Percentiles rank a stretch among this genome's conserved stretches.
These are phyloP conservation scores for Eupithecia insigniata DNA, from an alignment of 2,888 invertebrate genomes.

Conservation along the genomic window DNA sequence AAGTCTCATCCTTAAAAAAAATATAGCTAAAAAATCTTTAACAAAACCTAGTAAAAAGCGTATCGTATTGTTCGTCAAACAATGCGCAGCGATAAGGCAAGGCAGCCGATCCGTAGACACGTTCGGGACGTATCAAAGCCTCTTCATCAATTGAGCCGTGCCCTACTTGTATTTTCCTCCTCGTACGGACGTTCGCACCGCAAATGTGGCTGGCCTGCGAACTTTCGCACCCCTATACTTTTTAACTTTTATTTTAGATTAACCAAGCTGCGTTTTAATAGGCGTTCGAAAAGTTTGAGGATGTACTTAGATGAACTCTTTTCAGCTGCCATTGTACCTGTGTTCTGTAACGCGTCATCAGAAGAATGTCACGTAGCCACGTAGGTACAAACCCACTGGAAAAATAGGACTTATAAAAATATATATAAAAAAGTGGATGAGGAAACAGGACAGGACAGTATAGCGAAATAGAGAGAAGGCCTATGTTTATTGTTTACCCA, in stretches of 20 bases:
- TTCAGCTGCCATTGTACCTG: too few relatives aligned
- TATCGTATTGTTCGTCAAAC: conserved; percentile 44
- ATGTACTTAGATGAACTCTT: too few relatives aligned
- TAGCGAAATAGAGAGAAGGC: too few relatives aligned
- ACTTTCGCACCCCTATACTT: conserved; percentile 10
- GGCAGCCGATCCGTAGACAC: conserved; percentile 72
- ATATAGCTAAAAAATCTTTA: conserved; percentile 3
- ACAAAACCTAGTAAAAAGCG: conserved; percentile 16
- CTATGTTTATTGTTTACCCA: too few relatives aligned
- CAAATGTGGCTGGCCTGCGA: background rate
- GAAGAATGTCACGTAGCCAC: too few relatives aligned
- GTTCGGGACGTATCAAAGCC: conserved; percentile 69
- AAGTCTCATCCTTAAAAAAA: background rate
- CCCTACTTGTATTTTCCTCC: conserved; percentile 38
- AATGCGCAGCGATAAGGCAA: conserved; percentile 46
- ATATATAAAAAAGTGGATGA: too few relatives aligned
- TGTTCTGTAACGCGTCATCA: too few relatives aligned
- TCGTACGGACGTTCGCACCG: conserved; percentile 23
- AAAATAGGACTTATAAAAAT: too few relatives aligned
- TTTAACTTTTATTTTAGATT: background rate
- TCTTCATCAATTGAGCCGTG: conserved; percentile 81
- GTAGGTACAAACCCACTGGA: too few relatives aligned
- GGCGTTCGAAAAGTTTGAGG: too few relatives aligned
- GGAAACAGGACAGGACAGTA: too few relatives aligned
- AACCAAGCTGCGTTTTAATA: too few relatives aligned